Percentiles rank a stretch among this genome's conserved stretches.
These are phyloP conservation scores for Melanaphis sacchari DNA, from an alignment of 1,140 invertebrate genomes.

Conservation along the genomic window DNA sequence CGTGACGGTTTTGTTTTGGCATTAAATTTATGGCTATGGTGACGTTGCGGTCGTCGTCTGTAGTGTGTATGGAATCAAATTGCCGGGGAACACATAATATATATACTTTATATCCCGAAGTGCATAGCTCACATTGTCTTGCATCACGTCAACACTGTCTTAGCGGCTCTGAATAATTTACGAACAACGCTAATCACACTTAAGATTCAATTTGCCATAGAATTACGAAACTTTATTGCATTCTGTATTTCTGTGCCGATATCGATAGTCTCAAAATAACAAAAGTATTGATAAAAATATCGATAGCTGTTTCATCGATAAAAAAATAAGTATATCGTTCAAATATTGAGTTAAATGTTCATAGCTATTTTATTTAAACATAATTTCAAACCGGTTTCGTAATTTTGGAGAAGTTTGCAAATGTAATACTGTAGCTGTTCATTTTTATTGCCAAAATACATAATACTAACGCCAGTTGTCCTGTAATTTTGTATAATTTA, in stretches of 20 bases:
- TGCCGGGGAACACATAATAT: neutral
- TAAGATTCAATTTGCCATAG: slow-evolving; percentile 5
- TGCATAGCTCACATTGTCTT: neutral
- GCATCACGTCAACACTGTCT: neutral
- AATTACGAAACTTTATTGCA: neutral
- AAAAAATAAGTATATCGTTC: too few relatives aligned
- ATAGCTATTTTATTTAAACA: neutral
- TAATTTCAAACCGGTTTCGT: neutral
- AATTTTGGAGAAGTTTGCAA: neutral
- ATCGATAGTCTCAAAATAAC: neutral
- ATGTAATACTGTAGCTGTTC: neutral
- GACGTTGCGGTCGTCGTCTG: neutral
- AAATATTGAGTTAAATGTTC: neutral
- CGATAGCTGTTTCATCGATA: neutral
- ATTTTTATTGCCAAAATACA: neutral
- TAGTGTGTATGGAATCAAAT: neutral
- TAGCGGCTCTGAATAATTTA: neutral
- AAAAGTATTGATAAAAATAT: neutral
- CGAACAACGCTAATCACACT: neutral
- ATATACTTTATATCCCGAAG: neutral
- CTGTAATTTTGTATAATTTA: neutral
- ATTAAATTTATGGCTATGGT: neutral
- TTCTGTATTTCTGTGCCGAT: neutral
- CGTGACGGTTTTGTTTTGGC: neutral
- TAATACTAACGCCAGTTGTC: neutral